Evolutionary conservation across 2,888 invertebrate species (phyloP).

Genomic region (Nephrotoma guestfalica): DNA sequence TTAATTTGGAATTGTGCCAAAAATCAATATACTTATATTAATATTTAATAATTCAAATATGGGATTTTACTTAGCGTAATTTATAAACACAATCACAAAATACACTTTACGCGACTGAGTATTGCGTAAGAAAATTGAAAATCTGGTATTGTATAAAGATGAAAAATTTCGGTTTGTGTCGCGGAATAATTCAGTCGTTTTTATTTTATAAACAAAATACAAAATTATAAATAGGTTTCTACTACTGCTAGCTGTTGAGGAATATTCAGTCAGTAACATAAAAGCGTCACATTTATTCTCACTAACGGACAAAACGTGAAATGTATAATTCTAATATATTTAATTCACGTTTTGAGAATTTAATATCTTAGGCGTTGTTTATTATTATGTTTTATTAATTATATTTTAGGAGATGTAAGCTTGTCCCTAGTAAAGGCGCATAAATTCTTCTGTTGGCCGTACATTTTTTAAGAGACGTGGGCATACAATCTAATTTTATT

Average conservation of each 20-base stretch:
- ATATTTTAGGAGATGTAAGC: background rate
- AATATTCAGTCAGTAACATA: background rate
- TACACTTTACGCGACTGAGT: background rate
- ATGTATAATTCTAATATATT: background rate
- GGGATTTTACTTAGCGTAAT: background rate
- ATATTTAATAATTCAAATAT: background rate
- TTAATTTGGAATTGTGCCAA: background rate
- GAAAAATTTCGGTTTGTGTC: background rate
- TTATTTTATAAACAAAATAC: background rate
- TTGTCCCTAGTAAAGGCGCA: background rate
- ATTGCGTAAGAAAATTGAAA: background rate
- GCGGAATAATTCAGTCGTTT: background rate
- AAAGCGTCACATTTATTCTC: background rate
- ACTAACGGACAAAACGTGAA: background rate
- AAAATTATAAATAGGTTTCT: background rate
- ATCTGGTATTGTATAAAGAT: background rate
- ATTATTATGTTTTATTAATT: background rate
- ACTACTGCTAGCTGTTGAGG: background rate
- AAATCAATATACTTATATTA: background rate
- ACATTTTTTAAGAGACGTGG: background rate
- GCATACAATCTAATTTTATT: background rate
- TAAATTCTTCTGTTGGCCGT: background rate
- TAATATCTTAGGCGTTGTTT: background rate
- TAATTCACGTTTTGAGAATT: background rate
- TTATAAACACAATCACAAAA: too few species aligned